Conservation (phyloP, 2,888 invertebrate species). For the Meteorus cinctellus region DNA sequence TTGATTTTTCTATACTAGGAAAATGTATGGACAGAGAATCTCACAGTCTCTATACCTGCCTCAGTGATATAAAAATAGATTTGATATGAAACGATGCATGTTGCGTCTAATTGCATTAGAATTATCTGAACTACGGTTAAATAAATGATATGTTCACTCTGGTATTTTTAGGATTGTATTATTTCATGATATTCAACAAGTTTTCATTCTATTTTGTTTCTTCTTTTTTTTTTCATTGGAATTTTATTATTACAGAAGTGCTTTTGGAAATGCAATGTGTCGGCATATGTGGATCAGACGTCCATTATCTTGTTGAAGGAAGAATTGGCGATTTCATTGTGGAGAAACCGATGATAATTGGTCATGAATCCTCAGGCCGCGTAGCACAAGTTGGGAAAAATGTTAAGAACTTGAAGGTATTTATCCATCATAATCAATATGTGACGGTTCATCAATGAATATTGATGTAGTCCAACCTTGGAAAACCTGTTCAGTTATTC, state of each 20-base stretch:
- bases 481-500: no score
- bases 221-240: conserved; percentile 1
- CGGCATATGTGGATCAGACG: conserved; percentile 98
- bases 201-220: conserved; percentile 6
- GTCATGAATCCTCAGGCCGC: conserved; percentile 92
- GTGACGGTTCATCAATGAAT: not conserved
- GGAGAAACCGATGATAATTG: conserved; percentile 92
- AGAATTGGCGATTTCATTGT: conserved; percentile 91
- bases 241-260: conserved; percentile 79
- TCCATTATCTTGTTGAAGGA: conserved; percentile 92
- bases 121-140: not conserved
- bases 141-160: not conserved
- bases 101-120: conserved; percentile 9
- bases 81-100: not conserved
- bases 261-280: conserved; percentile 91
- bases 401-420: conserved; percentile 80
- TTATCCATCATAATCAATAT: conserved; percentile 54
- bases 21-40: not conserved
- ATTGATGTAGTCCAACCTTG: not conserved
- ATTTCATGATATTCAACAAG: not conserved
- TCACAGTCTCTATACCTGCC: no score
- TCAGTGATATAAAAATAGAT: not conserved
- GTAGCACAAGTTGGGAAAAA: conserved; percentile 84
- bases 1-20: not conserved
- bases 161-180: conserved; percentile 14